Conservation (phyloP, 2,888 invertebrate species). For the Ferrisia virgata region DNA sequence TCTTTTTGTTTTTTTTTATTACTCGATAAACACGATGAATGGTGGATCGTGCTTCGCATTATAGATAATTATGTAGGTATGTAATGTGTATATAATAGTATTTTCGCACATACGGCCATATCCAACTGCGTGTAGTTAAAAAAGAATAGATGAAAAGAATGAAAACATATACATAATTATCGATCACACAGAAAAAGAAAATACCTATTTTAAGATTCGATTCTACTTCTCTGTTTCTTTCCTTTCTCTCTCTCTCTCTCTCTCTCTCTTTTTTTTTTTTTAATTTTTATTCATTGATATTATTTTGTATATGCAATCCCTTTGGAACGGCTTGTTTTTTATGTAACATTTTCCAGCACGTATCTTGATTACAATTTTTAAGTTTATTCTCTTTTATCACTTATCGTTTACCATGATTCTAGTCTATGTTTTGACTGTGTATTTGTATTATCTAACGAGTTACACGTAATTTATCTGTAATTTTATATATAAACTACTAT, state of each 20-base stretch:
- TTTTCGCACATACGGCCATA: not conserved
- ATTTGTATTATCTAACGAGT: not conserved
- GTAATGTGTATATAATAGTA: not conserved
- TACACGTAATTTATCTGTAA: not conserved
- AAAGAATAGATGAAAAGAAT: too few species aligned
- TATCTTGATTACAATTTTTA: not conserved
- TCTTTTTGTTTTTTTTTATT: not conserved
- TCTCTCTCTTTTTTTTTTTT: not conserved
- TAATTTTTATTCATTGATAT: not conserved
- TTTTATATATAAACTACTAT: not conserved
- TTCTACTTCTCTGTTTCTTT: not conserved
- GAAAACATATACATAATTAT: too few species aligned
- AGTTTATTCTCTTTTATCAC: constrained; percentile 27
- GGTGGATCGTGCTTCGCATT: not conserved
- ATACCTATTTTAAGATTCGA: too few species aligned
- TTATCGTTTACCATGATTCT: constrained; percentile 32
- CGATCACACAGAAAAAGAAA: too few species aligned
- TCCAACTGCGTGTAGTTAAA: too few species aligned
- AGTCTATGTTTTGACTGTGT: constrained; percentile 33
- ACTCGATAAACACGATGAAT: not conserved
- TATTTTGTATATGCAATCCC: constrained; percentile 28
- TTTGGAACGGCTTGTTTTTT: constrained; percentile 24
- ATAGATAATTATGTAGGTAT: not conserved
- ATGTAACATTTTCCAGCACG: constrained; percentile 9
- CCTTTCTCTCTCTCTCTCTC: not conserved